A percentile compares a stretch with the other conserved stretches of the same genome.
phyloP scores from a whole-genome alignment of 2,113 vertebrate genomes.

The Tichodroma muraria region DNA sequence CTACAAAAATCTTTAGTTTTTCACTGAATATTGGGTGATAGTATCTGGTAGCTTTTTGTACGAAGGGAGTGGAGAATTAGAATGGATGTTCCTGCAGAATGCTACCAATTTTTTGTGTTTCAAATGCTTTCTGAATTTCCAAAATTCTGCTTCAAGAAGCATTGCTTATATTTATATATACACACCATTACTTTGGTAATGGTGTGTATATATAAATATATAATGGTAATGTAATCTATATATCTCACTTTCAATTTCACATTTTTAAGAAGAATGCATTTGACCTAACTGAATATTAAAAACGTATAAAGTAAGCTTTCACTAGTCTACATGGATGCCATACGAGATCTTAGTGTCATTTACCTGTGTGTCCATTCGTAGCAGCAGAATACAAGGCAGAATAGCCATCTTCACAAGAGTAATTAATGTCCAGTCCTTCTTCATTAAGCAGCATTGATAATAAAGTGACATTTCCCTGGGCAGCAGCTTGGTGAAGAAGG shows the following conservation, averaged over 20 bases:
- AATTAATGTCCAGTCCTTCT: constrained; percentile 86
- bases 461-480: constrained; percentile 99
- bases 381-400: constrained; percentile 99
- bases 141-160: not conserved
- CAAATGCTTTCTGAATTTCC: not conserved
- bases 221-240: not conserved
- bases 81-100: not conserved
- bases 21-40: not conserved
- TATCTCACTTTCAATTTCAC: not conserved
- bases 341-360: not conserved
- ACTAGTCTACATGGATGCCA: not conserved
- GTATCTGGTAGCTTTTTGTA: not conserved
- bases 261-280: not conserved
- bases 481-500: constrained; percentile 99
- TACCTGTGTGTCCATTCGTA: constrained; percentile 94
- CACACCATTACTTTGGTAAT: not conserved
- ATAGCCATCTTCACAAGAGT: constrained; percentile 85
- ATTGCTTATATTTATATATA: not conserved
- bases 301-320: not conserved
- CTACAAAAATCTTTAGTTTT: not conserved
- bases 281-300: not conserved
- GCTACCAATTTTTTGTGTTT: not conserved
- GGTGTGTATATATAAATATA: no score
- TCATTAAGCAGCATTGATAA: constrained; percentile 99
- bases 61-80: not conserved